phyloP scores from a whole-genome alignment of 37 sponge, comb jelly and placozoan genomes.

The Dysidea cf. avara region DNA sequence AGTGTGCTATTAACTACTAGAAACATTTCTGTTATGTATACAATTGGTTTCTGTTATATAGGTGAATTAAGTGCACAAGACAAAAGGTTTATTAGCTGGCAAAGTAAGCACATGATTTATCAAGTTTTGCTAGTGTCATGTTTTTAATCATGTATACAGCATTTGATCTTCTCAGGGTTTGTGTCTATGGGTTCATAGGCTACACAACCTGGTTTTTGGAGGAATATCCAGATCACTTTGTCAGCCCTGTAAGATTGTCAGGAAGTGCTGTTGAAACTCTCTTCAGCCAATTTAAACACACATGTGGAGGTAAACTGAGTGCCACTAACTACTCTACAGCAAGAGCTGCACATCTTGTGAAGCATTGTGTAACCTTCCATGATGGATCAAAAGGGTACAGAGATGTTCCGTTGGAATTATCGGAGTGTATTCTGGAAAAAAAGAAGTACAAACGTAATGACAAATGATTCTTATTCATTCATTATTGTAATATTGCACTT shows the following conservation, averaged over 20 bases:
- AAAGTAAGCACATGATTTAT: too few relatives aligned
- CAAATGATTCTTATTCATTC: too few relatives aligned
- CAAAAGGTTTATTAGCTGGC: constrained; percentile 13
- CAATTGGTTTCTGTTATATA: neutral
- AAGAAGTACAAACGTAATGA: too few relatives aligned
- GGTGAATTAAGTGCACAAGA: neutral
- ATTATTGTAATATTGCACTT: too few relatives aligned
- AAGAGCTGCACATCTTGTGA: neutral
- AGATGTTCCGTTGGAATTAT: neutral
- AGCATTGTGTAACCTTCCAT: constrained; percentile 2
- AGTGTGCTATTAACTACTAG: too few relatives aligned
- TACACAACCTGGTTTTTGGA: neutral
- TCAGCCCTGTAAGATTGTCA: too few relatives aligned
- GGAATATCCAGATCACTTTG: too few relatives aligned
- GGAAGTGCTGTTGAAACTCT: too few relatives aligned
- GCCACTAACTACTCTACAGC: constrained; percentile 21
- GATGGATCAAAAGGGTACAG: neutral
- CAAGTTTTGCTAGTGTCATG: too few relatives aligned
- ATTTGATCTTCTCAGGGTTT: constrained; percentile 12
- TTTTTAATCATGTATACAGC: too few relatives aligned
- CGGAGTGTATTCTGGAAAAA: neutral
- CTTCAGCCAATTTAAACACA: constrained; percentile 14
- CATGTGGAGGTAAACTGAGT: constrained; percentile 8
- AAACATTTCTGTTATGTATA: too few relatives aligned
- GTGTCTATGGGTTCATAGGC: neutral